Evolutionary conservation across 2,797 vertebrate genomes (phyloP), one percentile per base, ranked within the genome.

Genomic region (Helostoma temminkii): DNA sequence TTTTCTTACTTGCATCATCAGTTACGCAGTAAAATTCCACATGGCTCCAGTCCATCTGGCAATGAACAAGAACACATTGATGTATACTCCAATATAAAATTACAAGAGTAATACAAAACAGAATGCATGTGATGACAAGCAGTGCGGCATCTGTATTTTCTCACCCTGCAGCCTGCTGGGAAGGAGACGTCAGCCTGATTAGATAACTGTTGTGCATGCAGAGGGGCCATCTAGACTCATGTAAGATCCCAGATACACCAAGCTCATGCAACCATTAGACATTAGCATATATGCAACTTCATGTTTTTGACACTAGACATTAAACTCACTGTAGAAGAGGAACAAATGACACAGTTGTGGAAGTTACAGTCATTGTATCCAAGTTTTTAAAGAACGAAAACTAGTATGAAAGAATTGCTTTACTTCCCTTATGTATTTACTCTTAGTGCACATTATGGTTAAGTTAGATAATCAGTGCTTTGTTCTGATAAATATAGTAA

Each of bases 161-260:
- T 93, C 90, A 85, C 72, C 60, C 72, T 18, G 47, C 49, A 48
- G 66, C 74, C 78, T 66, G 75, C 81, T 70, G 85, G 59, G 81
- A 81, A 64, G 66, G 71, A 70, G 82, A 80, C 82, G 83, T 89
- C 85, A 74, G 37, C 39, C 67, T 90, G 92, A 93, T 93, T 91
- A 94, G 91, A 93, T 93, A 92, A 89, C 67, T 71, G 66, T 30
- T 79, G 76, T 79, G 78, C 76, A 77, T 63, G 76, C 74, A 73
- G 46, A 69, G 64, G 39, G 87, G 85, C 71, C 85, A 77, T 76
- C 66, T 67, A 66, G 43, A 69, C 66, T 88, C 78, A 85, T 9
- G 15, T 82, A 72, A 66, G 0, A 47, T 26, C 63, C 43, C 66
- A 79, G 71, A 85, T 66, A 66, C 63, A 19, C 30, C 71, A 25